phyloP scores from a whole-genome alignment of 2,797 vertebrate species.

The Oreochromis mossambicus region DNA sequence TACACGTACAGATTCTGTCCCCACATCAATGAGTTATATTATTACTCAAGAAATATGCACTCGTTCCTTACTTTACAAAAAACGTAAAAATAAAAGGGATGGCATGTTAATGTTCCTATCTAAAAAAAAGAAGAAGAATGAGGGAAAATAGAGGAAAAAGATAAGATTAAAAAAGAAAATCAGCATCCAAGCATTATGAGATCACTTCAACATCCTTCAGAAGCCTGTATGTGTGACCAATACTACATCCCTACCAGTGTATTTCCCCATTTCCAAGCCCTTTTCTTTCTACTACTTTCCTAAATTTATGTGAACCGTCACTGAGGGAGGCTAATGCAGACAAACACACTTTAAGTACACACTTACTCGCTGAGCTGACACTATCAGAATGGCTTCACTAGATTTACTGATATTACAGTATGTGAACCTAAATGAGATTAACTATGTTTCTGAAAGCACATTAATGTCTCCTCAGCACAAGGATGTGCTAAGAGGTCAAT shows the following conservation, averaged over 20 bases:
- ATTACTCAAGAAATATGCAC: not conserved
- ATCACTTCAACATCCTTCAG: conserved; percentile 10
- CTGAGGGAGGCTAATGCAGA: not conserved
- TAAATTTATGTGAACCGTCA: not conserved
- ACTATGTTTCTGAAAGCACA: conserved; percentile 18
- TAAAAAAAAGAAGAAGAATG: not conserved
- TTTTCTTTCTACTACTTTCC: not conserved
- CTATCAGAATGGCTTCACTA: conserved; percentile 3
- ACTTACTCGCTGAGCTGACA: conserved; percentile 1
- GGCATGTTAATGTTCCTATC: not conserved
- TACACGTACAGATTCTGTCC: conserved; percentile 33
- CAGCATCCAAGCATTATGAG: not conserved
- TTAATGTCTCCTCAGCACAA: conserved; percentile 9
- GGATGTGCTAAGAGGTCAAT: conserved; percentile 2
- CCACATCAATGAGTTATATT: not conserved
- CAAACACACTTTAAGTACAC: conserved; percentile 1
- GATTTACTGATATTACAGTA: conserved; percentile 17
- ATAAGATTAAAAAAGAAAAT: not conserved
- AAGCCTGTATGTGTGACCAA: not conserved
- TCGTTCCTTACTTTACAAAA: conserved; percentile 5
- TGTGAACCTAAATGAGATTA: conserved; percentile 18
- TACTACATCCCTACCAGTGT: not conserved
- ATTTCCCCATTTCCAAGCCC: not conserved
- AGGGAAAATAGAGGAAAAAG: not conserved
- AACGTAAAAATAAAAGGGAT: not conserved